Percentiles rank a stretch among this genome's conserved stretches.
phyloP scores from a whole-genome alignment of 1,140 invertebrate species.

The Drosophila micromelanica region DNA sequence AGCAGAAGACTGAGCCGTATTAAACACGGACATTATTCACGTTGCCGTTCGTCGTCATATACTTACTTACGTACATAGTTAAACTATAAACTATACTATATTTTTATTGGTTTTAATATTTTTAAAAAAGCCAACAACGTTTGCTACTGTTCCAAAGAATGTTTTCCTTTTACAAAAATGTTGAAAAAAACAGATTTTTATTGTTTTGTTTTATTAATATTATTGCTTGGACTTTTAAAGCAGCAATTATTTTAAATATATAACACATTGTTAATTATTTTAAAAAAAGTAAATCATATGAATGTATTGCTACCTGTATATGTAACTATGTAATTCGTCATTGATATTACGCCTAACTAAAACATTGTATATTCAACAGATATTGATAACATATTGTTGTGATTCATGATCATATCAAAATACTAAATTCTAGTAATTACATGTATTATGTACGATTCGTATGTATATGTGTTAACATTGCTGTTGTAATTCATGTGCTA shows the following conservation, averaged over 20 bases:
- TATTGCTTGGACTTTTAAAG: slow-evolving; percentile 49
- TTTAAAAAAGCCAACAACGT: slow-evolving; percentile 49
- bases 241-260: slow-evolving; percentile 56
- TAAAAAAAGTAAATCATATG: slow-evolving; percentile 57
- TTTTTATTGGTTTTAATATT: slow-evolving; percentile 44
- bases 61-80: slow-evolving; percentile 67
- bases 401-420: slow-evolving; percentile 81
- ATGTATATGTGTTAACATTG: slow-evolving; percentile 49
- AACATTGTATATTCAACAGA: slow-evolving; percentile 67
- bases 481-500: slow-evolving; percentile 64
- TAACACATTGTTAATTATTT: slow-evolving; percentile 69
- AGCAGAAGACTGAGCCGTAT: slow-evolving; percentile 78
- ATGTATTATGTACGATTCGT: slow-evolving; percentile 30
- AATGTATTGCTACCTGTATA: slow-evolving; percentile 32
- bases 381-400: slow-evolving; percentile 76
- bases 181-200: slow-evolving; percentile 21
- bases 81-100: slow-evolving; percentile 41
- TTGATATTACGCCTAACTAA: slow-evolving; percentile 69
- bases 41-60: slow-evolving; percentile 75
- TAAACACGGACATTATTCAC: slow-evolving; percentile 70
- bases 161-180: slow-evolving; percentile 37
- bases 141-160: slow-evolving; percentile 76
- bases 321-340: slow-evolving; percentile 65
- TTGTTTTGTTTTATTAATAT: slow-evolving; percentile 51
- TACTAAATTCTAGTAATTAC: slow-evolving; percentile 65